A percentile compares a stretch with the other conserved stretches of the same genome.
Conservation (phyloP, 2,888 invertebrate genomes). For the Lissocephala sabroskyi region DNA sequence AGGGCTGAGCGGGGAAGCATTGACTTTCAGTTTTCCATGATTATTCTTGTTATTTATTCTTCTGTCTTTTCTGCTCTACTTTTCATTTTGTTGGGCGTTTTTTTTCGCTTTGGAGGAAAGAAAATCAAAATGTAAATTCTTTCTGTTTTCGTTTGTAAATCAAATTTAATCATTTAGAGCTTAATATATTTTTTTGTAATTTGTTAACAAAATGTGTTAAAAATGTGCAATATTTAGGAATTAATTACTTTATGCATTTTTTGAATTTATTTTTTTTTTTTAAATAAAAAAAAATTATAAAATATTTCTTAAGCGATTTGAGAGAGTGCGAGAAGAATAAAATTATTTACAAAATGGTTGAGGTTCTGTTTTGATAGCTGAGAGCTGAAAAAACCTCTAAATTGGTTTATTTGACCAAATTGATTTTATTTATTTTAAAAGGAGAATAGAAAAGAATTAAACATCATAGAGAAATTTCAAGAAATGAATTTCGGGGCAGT, state of each 20-base stretch:
- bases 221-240: constrained; percentile 55
- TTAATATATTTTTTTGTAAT: constrained; percentile 11
- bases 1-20: constrained; percentile 28
- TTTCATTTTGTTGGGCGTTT: neutral
- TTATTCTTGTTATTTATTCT: constrained; percentile 10
- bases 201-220: constrained; percentile 43
- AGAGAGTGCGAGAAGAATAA: no score
- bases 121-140: constrained; percentile 9
- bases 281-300: constrained; percentile 13
- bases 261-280: constrained; percentile 8
- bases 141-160: no score
- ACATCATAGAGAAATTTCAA: no score
- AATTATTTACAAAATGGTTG: no score
- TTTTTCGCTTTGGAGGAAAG: neutral
- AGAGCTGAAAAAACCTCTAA: no score
- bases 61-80: neutral
- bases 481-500: no score
- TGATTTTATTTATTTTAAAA: no score
- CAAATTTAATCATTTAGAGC: no score
- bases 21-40: constrained; percentile 8
- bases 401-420: no score
- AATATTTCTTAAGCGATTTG: no score
- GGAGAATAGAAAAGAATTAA: no score
- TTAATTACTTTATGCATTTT: constrained; percentile 17
- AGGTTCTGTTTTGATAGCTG: no score